Conservation (phyloP, 92 coral and sea anemone genomes). For the Bergia sp. region DNA sequence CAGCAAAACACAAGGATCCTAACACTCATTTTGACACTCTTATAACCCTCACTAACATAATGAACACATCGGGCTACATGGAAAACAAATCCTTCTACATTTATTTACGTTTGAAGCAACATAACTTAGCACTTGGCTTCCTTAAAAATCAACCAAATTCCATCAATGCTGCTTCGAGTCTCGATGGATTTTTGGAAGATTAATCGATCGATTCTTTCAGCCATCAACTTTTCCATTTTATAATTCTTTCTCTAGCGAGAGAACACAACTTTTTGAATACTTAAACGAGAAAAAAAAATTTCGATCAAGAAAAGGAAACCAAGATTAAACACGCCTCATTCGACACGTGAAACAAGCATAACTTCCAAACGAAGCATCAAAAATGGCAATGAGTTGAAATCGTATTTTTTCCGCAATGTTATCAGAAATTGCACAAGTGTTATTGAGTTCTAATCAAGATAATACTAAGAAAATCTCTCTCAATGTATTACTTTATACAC, state of each 20-base stretch:
- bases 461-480: background rate
- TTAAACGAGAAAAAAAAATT: background rate
- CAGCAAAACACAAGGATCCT: too few species aligned
- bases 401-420: background rate
- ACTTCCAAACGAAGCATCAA: background rate
- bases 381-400: background rate
- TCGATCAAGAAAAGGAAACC: background rate
- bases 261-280: background rate
- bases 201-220: background rate
- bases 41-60: too few species aligned
- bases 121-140: background rate
- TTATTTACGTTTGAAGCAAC: background rate
- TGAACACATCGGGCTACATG: too few species aligned
- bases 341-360: background rate
- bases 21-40: too few species aligned
- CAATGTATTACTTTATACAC: background rate
- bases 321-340: background rate
- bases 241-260: background rate
- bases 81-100: too few species aligned
- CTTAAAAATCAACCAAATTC: background rate
- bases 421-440: background rate
- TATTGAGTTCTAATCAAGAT: background rate
- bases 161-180: background rate
- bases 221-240: background rate
- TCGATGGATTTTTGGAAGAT: background rate